These are phyloP conservation scores for Vidua chalybeata DNA, from an alignment of 2,113 vertebrate species.

Conservation along the genomic window DNA sequence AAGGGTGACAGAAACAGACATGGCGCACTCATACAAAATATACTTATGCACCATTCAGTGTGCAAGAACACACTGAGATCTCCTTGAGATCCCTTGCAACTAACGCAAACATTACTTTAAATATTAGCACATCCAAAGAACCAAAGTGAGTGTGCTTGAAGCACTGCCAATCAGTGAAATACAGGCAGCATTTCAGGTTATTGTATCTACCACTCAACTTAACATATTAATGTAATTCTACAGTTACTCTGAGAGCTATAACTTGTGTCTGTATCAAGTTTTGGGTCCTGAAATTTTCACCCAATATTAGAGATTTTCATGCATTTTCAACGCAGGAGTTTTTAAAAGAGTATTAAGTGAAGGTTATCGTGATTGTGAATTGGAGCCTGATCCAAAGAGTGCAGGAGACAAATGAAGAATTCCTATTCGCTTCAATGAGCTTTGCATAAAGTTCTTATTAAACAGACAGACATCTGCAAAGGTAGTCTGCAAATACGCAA, in stretches of 20 bases:
- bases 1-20: neutral
- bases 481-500: neutral
- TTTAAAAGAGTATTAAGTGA: neutral
- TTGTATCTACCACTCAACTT: neutral
- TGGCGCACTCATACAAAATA: neutral
- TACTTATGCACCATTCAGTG: neutral
- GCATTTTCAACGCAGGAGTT: neutral
- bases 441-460: neutral
- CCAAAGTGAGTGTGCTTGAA: neutral
- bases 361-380: neutral
- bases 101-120: neutral
- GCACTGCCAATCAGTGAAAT: neutral
- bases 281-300: neutral
- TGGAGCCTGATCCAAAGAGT: neutral
- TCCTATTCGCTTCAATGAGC: neutral
- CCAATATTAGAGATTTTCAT: neutral
- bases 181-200: neutral
- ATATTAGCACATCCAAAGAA: neutral
- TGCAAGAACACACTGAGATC: neutral
- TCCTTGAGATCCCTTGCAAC: neutral
- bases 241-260: neutral
- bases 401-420: neutral
- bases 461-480: neutral
- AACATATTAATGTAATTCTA: neutral
- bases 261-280: neutral